Evolutionary conservation across 2,888 invertebrate genomes (phyloP).

Genomic region (Platycheirus albimanus): DNA sequence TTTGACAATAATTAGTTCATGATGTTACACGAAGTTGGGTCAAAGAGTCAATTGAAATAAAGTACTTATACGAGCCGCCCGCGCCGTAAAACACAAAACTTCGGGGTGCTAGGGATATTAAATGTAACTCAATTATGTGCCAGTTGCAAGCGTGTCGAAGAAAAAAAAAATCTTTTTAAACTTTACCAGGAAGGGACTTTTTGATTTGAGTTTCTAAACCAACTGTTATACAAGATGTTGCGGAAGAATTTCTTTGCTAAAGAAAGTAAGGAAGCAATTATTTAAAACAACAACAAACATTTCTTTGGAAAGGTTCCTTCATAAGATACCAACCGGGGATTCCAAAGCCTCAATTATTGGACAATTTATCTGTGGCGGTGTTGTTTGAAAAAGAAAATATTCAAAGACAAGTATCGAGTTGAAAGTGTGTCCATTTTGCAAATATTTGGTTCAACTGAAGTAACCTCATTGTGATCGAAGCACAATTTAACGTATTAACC

Average conservation of each 20-base stretch:
- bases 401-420: no score
- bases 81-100: slow-evolving; percentile 23
- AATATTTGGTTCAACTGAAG: no score
- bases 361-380: no score
- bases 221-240: slow-evolving; percentile 3
- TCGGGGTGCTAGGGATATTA: slow-evolving; percentile 17
- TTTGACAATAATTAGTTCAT: slow-evolving; percentile 45
- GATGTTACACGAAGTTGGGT: slow-evolving; percentile 49
- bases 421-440: no score
- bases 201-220: not conserved
- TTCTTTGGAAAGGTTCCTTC: not conserved
- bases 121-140: slow-evolving; percentile 51
- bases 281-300: no score
- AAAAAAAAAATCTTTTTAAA: not conserved
- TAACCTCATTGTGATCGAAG: no score
- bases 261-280: no score
- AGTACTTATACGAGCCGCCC: no score
- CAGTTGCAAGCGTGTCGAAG: slow-evolving; percentile 24
- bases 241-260: not conserved
- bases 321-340: no score
- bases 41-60: slow-evolving; percentile 64
- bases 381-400: no score
- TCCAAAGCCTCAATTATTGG: no score
- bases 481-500: no score
- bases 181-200: not conserved